phyloP scores from a whole-genome alignment of 2,113 vertebrate species.

The Ifrita kowaldi region DNA sequence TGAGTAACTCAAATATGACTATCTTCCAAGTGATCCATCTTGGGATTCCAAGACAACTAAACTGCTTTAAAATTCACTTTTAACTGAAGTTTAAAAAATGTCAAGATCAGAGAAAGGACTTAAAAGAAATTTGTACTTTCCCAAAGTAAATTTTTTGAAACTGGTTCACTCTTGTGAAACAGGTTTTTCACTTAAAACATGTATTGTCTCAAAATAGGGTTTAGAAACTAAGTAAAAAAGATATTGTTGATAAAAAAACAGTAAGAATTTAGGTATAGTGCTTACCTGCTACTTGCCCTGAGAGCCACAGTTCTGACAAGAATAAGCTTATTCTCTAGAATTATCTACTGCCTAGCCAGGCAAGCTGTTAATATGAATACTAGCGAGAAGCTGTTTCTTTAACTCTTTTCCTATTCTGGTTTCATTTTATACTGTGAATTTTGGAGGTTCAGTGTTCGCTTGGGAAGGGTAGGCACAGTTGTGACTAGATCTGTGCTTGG shows the following conservation, averaged over 20 bases:
- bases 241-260: accelerated
- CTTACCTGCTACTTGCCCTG: neutral
- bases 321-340: neutral
- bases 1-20: neutral
- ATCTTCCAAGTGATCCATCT: neutral
- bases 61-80: neutral
- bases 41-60: neutral
- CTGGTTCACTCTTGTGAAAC: neutral
- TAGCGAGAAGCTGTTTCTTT: neutral
- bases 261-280: neutral
- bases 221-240: neutral
- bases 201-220: neutral
- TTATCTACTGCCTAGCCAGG: neutral
- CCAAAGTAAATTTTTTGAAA: neutral
- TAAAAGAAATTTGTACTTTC: neutral
- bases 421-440: neutral
- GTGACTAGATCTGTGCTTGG: neutral
- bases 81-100: neutral
- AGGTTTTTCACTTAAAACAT: neutral
- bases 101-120: neutral
- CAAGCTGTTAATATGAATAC: neutral
- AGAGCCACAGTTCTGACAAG: neutral
- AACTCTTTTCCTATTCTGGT: neutral
- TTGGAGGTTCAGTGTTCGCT: neutral
- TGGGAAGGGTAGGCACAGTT: neutral